Evolutionary conservation across 1,140 invertebrate genomes (phyloP), one percentile per base, ranked within the genome.

Genomic region (Coenobita brevimanus): DNA sequence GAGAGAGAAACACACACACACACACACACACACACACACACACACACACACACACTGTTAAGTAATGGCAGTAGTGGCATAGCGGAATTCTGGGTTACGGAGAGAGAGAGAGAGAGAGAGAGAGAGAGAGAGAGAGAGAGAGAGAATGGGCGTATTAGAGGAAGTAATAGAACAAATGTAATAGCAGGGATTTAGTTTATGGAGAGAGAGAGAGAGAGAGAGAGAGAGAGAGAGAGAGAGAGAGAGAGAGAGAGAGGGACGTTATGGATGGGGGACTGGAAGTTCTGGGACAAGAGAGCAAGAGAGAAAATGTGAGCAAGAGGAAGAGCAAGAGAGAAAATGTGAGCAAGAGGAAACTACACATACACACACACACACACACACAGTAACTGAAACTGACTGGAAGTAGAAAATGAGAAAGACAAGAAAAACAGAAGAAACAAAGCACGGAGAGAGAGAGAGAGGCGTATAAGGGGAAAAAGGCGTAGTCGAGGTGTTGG

Each of bases 201-300:
- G 36, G 10, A 24, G 36, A n/a, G n/a, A 67, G n/a, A 10, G 10
- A 1, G 62, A 67, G 62, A 67, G 10, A n/a, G 10, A 67, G 62
- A 67, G 62, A 67, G 62, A 67, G 21, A 67, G 62, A 67, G 62
- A 57, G 54, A 57, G 54, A 57, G 54, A 57, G 54, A 57, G 54
- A 57, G 54, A 57, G 62, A 57, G 54, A 57, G 54, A 57, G 54
- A 57, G 54, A 57, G 54, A 57, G 54, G n/a, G 54, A 57, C 10
- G n/a, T 10, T 13, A n/a, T 24, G 62, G 30, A 30, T 24, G 62
- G 30, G 62, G 30, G 62, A 30, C n/a, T n/a, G n/a, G n/a, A n/a
- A n/a, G n/a, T n/a, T n/a, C n/a, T n/a, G n/a, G n/a, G n/a, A n/a
- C n/a, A 64, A 67, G 62, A 67, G 10, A 67, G 62, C 27, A 33